Percentiles rank a stretch among this genome's conserved stretches.
Conservation (phyloP, 2,888 invertebrate genomes). For the Ophioninae sp. region DNA sequence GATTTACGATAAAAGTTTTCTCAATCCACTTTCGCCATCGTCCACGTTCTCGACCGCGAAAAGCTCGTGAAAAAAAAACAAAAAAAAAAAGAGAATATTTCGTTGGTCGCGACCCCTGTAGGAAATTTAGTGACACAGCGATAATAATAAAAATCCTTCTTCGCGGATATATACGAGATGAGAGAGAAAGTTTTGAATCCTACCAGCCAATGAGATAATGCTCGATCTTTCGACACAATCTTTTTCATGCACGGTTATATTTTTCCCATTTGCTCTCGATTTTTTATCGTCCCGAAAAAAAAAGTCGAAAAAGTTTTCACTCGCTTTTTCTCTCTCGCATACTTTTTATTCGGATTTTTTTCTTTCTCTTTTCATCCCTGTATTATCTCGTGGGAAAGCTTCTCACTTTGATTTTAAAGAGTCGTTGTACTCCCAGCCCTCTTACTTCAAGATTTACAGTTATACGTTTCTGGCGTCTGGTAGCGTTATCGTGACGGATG, state of each 20-base stretch:
- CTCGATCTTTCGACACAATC: conserved; percentile 42
- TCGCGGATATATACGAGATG: neutral
- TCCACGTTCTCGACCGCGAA: conserved; percentile 29
- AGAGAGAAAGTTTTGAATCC: conserved; percentile 14
- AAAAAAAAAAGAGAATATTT: neutral
- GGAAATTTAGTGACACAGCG: conserved; percentile 57
- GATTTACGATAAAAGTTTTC: conserved; percentile 54
- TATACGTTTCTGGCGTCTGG: conserved; percentile 11
- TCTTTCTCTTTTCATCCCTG: neutral
- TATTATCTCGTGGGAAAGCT: conserved; percentile 25
- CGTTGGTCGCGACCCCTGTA: conserved; percentile 15
- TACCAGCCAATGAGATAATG: conserved; percentile 38
- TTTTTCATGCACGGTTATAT: conserved; percentile 15
- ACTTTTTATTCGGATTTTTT: conserved; percentile 18
- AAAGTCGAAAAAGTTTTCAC: conserved; percentile 24
- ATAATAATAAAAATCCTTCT: conserved; percentile 56
- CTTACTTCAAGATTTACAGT: conserved; percentile 36
- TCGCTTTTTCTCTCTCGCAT: neutral
- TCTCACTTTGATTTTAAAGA: conserved; percentile 49
- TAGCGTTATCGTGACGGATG: conserved; percentile 47
- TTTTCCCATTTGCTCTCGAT: conserved; percentile 34
- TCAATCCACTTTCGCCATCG: conserved; percentile 50
- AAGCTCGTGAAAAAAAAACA: conserved; percentile 1
- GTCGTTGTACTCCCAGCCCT: conserved; percentile 10
- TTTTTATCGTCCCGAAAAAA: neutral